phyloP scores from a whole-genome alignment of 2,888 invertebrate species.

The Leptodirus hochenwartii region DNA sequence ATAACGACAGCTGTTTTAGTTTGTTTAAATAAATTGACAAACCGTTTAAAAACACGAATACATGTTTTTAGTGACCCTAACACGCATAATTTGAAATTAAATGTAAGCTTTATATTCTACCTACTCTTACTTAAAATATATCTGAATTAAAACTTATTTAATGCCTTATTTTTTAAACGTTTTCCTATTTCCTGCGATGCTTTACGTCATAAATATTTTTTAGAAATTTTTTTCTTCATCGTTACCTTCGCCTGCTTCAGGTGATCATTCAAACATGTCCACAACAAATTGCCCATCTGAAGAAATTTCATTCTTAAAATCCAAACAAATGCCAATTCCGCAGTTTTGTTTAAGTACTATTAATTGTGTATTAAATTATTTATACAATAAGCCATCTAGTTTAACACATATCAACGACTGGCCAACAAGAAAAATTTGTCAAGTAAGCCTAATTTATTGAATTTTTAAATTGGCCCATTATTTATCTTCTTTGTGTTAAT shows the following conservation, averaged over 20 bases:
- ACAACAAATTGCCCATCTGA: too few relatives aligned
- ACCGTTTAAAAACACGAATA: conserved; percentile 27
- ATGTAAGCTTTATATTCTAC: conserved; percentile 23
- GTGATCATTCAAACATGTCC: too few relatives aligned
- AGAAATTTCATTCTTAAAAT: conserved; percentile 22
- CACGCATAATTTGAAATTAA: conserved; percentile 28
- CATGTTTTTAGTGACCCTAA: conserved; percentile 31
- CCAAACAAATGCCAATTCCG: conserved; percentile 29
- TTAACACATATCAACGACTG: too few relatives aligned
- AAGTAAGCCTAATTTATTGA: conserved; percentile 6
- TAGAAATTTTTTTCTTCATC: too few relatives aligned
- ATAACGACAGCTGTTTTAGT: conserved; percentile 26
- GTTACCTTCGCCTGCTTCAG: conserved; percentile 5
- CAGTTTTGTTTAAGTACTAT: conserved; percentile 28
- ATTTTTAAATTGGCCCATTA: too few relatives aligned
- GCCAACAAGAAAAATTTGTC: conserved; percentile 14
- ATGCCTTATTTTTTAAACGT: too few relatives aligned
- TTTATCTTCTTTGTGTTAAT: too few relatives aligned
- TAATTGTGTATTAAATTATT: conserved; percentile 21
- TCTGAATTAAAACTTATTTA: too few relatives aligned
- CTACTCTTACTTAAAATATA: too few relatives aligned
- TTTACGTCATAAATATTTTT: too few relatives aligned
- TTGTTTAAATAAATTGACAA: conserved; percentile 28
- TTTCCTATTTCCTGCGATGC: too few relatives aligned
- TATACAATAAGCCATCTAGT: conserved; percentile 18